Evolutionary conservation across 1,140 invertebrate genomes (phyloP).

Genomic region (Heliconius eleuchia): DNA sequence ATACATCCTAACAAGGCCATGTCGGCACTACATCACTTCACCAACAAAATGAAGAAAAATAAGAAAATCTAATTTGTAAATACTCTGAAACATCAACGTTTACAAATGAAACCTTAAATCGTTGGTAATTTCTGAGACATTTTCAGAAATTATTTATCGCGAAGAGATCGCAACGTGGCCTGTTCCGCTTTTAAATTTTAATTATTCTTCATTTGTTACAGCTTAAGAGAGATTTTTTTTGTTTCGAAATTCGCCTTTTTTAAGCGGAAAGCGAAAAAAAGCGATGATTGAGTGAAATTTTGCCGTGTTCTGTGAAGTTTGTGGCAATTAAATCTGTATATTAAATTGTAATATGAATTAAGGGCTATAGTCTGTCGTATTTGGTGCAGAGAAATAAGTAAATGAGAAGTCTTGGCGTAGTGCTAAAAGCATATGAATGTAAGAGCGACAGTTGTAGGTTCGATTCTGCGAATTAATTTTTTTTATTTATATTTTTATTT

Average conservation of each 20-base stretch:
- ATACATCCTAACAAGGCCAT: neutral
- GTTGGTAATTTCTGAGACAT: conserved; percentile 26
- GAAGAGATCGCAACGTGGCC: conserved; percentile 2
- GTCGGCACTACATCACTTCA: neutral
- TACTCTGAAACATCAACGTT: conserved; percentile 13
- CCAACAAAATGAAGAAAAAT: neutral
- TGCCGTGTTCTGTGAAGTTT: neutral
- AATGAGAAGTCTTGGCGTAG: too few relatives aligned
- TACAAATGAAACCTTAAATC: conserved; percentile 31
- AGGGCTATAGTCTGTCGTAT: neutral
- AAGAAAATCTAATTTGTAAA: conserved; percentile 18
- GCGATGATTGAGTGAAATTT: neutral
- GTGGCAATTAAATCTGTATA: neutral
- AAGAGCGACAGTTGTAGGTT: too few relatives aligned
- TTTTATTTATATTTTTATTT: neutral
- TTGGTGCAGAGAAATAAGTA: neutral
- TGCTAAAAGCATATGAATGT: too few relatives aligned
- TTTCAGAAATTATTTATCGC: conserved; percentile 27
- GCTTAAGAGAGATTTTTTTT: conserved; percentile 15
- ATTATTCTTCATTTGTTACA: conserved; percentile 29
- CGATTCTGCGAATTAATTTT: too few relatives aligned
- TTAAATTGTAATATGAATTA: neutral
- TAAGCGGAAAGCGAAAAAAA: neutral
- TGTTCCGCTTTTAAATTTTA: conserved; percentile 28
- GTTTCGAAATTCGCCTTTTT: neutral